Conservation (phyloP, 2,113 vertebrate species). For the Dicerorhinus sumatrensis region DNA sequence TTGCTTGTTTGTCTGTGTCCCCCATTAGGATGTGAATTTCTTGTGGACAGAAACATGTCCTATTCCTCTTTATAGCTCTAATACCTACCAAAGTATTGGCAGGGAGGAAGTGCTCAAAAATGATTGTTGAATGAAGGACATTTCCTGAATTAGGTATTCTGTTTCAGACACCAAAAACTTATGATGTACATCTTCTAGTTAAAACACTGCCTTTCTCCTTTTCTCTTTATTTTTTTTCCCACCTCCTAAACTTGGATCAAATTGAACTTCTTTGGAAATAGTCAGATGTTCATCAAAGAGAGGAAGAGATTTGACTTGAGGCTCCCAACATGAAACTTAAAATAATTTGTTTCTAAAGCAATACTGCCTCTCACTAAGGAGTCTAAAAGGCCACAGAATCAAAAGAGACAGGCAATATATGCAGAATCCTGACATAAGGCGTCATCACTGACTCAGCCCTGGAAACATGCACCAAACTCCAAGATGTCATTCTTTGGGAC, state of each 20-base stretch:
- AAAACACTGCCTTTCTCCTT: neutral
- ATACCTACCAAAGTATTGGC: neutral
- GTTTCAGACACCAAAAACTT: neutral
- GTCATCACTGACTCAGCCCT: neutral
- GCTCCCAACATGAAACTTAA: neutral
- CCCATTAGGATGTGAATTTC: neutral
- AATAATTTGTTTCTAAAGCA: neutral
- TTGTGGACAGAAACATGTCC: neutral
- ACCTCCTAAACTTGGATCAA: neutral
- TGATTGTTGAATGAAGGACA: neutral
- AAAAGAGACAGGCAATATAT: neutral
- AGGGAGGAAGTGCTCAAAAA: neutral
- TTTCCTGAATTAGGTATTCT: neutral
- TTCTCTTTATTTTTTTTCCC: neutral
- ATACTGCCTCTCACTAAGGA: neutral
- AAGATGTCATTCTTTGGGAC: neutral
- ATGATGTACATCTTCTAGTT: neutral
- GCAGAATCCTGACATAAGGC: neutral
- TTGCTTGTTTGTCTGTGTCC: neutral
- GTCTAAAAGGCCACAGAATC: neutral
- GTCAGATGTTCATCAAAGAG: neutral
- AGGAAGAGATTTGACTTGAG: neutral
- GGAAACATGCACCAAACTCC: neutral
- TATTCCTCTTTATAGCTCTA: neutral
- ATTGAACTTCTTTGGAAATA: neutral